Base-by-base conservation (phyloP, 2,888 invertebrate genomes). In the Alcis repandata region DNA sequence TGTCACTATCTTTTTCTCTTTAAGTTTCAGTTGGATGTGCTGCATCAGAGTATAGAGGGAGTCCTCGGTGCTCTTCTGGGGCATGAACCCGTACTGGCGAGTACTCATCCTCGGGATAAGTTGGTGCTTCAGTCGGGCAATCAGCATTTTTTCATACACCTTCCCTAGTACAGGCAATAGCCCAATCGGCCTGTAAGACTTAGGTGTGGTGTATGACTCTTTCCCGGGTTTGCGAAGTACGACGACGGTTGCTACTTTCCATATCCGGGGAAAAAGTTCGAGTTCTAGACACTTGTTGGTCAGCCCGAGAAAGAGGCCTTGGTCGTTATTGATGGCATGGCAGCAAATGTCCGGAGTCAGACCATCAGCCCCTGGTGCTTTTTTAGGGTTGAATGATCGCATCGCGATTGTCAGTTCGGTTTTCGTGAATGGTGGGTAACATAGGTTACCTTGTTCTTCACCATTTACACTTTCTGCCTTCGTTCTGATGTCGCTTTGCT, bases 21-120 rank as follows among this genome's bases (percentile, higher is more conserved):
- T 10, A 9, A 20, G 8, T 8, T 49, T 59, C 0, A 1, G 1
- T 0, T 15, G 1, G 2, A 59, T 36, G 32, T 45, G 51, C 10
- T 33, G 52, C 15, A 59, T 19, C 6, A 57, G 40, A 19, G 43
- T 51, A 38, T 57, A 65, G 19, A 59, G 54, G 22, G 59, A 48
- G 61, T 68, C 58, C 32, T 68, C 56, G 4, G 67, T 58, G 45
- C 68, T 45, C 13, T 38, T 17, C 32, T 58, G 60, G 15, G 63
- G 68, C 49, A 49, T 45, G 17, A 63, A 68, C 10, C 67, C 67
- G 40, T 59, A 67, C 40, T 63, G 54, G 59, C 52, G 65, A 54
- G 65, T 46, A n/a, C 66, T 66, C 49, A 66, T 46, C 53, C 61
- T 63, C 45, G 65, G 67, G 1, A 48, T 51, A 52, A 65, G 33